Evolutionary conservation across 2,113 vertebrate species (phyloP).

Genomic region (Albula glossodonta): DNA sequence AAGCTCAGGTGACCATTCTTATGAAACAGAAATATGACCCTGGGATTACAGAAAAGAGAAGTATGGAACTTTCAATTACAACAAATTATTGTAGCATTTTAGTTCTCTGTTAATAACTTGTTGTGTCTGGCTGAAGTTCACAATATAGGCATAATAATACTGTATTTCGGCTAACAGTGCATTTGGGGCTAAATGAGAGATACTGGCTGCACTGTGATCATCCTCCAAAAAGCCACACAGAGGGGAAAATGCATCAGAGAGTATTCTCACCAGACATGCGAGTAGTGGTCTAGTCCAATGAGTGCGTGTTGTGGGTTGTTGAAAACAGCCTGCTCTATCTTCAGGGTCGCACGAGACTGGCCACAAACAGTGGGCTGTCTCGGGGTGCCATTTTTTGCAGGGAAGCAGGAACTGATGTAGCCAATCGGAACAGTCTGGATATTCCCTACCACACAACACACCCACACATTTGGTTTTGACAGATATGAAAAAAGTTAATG

Average conservation of each 20-base stretch:
- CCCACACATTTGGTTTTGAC: background rate
- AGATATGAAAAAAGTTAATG: background rate
- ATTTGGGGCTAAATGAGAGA: no score
- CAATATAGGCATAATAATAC: no score
- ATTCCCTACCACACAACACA: conserved; percentile 61
- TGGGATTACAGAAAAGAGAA: conserved; percentile 43
- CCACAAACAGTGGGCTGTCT: conserved; percentile 81
- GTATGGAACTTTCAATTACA: background rate
- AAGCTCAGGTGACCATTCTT: conserved; percentile 82
- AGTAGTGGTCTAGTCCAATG: conserved; percentile 80
- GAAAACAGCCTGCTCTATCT: conserved; percentile 75
- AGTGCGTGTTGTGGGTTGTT: conserved; percentile 84
- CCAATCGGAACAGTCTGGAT: conserved; percentile 81
- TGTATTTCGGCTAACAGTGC: no score
- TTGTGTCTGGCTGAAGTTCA: no score
- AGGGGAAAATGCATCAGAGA: background rate
- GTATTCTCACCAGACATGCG: conserved; percentile 80
- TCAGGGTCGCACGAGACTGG: conserved; percentile 74
- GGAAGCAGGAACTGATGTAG: conserved; percentile 82
- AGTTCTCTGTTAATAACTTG: no score
- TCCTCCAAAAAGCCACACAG: background rate
- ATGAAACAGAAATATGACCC: conserved; percentile 88
- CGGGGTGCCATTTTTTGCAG: conserved; percentile 81
- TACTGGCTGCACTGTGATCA: no score
- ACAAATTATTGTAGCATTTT: no score